Evolutionary conservation across 2,888 invertebrate species (phyloP).

Genomic region (Cotesia congregata): DNA sequence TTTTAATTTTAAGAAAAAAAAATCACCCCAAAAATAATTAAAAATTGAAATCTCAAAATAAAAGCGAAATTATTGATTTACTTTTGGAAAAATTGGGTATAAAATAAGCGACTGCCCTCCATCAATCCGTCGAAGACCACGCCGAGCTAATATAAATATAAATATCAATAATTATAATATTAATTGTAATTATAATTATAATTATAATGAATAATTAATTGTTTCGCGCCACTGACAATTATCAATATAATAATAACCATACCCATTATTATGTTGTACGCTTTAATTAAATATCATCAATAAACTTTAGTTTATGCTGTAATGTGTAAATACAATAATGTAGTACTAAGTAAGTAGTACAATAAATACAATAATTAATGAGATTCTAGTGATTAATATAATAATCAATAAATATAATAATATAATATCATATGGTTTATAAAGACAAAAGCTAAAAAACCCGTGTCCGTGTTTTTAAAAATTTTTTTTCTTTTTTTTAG

Average conservation of each 20-base stretch:
- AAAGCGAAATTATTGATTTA: too few species aligned
- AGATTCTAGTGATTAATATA: slow-evolving; percentile 63
- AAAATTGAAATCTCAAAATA: too few species aligned
- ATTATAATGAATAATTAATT: slow-evolving; percentile 22
- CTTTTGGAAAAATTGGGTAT: too few species aligned
- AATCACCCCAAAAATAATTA: not conserved
- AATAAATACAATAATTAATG: slow-evolving; percentile 56
- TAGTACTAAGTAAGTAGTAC: slow-evolving; percentile 55
- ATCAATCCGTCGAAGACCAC: slow-evolving; percentile 34
- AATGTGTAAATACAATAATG: slow-evolving; percentile 42
- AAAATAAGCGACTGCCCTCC: slow-evolving; percentile 31
- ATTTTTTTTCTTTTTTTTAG: slow-evolving; percentile 22
- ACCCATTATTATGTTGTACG: slow-evolving; percentile 6
- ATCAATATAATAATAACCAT: slow-evolving; percentile 13
- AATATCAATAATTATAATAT: slow-evolving; percentile 27
- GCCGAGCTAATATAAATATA: slow-evolving; percentile 31
- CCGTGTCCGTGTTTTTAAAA: slow-evolving; percentile 35
- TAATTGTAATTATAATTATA: slow-evolving; percentile 31
- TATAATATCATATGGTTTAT: slow-evolving; percentile 61
- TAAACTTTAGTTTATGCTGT: slow-evolving; percentile 40
- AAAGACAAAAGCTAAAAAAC: slow-evolving; percentile 57
- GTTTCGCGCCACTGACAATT: slow-evolving; percentile 26
- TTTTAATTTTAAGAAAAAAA: not conserved
- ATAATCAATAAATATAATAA: slow-evolving; percentile 64
- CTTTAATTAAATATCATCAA: not conserved